Conservation (phyloP, 2,797 vertebrate genomes). For the Intellagama lesueurii region DNA sequence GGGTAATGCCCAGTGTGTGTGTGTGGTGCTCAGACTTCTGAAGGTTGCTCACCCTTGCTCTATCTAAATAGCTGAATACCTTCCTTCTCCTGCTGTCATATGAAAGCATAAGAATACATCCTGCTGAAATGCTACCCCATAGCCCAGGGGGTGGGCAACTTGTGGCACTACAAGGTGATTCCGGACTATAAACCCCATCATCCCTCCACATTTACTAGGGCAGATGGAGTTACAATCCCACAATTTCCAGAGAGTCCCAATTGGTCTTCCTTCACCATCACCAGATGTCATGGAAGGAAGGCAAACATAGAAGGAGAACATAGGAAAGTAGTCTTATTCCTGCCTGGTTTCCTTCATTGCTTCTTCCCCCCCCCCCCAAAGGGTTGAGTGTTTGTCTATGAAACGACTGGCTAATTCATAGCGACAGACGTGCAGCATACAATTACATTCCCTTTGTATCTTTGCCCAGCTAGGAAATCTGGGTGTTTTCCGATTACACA, state of each 20-base stretch:
- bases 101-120: background rate
- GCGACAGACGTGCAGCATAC: constrained; percentile 48
- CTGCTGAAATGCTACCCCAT: background rate
- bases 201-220: background rate
- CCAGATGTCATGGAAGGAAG: background rate
- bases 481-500: constrained; percentile 64
- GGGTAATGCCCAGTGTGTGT: no score
- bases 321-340: background rate
- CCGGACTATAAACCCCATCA: background rate
- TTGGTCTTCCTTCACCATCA: background rate
- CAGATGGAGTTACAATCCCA: background rate
- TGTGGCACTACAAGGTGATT: background rate
- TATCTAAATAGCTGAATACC: background rate
- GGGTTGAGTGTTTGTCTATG: background rate
- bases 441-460: constrained; percentile 61
- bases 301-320: background rate
- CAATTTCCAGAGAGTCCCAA: background rate
- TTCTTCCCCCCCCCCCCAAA: background rate
- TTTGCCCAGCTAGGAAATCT: constrained; percentile 60
- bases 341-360: background rate
- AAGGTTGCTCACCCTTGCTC: background rate
- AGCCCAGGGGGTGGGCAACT: background rate
- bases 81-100: background rate
- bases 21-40: background rate
- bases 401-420: constrained; percentile 50